These are phyloP conservation scores for Ptiloglossa arizonensis DNA, from an alignment of 1,140 invertebrate genomes.

Conservation along the genomic window DNA sequence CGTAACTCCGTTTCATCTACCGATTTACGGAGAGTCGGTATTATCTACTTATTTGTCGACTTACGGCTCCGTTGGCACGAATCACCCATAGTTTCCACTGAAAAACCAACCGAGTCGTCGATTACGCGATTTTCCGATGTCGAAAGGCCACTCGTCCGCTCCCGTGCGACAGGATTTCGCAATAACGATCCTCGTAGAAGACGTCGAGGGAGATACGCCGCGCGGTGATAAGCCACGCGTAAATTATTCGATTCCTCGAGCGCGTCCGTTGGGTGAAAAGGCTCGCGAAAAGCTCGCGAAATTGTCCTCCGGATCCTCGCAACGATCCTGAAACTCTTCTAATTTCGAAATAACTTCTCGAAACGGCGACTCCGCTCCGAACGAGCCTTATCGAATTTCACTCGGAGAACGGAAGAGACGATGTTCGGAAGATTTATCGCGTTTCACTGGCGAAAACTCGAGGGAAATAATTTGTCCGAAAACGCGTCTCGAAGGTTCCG, in stretches of 20 bases:
- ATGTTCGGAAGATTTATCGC: background rate
- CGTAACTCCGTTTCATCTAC: conserved; percentile 61
- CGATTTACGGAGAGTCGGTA: conserved; percentile 54
- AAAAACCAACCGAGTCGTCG: conserved; percentile 50
- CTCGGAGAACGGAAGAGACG: background rate
- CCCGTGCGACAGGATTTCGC: conserved; percentile 22
- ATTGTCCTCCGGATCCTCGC: background rate
- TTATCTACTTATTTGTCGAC: conserved; percentile 62
- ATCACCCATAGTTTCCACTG: conserved; percentile 38
- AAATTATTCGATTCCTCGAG: conserved; percentile 25
- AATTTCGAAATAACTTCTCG: background rate
- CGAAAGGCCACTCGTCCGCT: background rate
- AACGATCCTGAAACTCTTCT: background rate
- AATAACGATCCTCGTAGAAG: conserved; percentile 11
- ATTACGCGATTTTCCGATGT: conserved; percentile 58
- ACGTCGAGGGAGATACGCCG: conserved; percentile 4
- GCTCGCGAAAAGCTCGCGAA: background rate
- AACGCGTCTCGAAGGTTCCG: conserved; percentile 8
- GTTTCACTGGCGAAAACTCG: background rate
- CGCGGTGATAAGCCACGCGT: conserved; percentile 22
- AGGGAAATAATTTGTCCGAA: conserved; percentile 46
- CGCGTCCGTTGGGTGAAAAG: background rate
- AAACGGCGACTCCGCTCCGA: background rate
- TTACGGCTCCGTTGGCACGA: conserved; percentile 44
- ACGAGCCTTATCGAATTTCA: background rate